Conservation (phyloP, 2,797 vertebrate species). For the Aselliscus stoliczkanus region DNA sequence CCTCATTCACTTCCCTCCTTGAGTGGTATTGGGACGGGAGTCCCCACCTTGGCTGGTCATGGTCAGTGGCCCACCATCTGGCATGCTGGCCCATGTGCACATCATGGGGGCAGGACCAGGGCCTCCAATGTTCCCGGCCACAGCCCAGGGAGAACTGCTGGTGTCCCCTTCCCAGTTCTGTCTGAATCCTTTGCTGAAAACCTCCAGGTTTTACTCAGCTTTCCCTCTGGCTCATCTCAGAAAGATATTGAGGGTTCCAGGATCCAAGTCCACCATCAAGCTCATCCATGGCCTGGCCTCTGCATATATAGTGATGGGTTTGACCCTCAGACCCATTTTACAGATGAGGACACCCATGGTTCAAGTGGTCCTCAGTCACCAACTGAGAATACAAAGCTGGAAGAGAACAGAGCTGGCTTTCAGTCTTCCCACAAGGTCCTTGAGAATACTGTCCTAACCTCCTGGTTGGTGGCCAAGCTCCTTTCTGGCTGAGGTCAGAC, state of each 20-base stretch:
- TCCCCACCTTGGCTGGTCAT: not conserved
- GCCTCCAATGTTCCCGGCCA: not conserved
- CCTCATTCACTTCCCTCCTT: not conserved
- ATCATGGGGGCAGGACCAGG: not conserved
- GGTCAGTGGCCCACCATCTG: not conserved
- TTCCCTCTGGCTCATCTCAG: not conserved
- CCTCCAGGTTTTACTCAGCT: not conserved
- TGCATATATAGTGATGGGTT: fast-evolving
- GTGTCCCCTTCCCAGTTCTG: not conserved
- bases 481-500: not conserved
- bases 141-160: not conserved
- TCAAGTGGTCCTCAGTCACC: not conserved
- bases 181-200: not conserved
- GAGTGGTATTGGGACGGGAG: not conserved
- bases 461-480: not conserved
- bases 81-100: not conserved
- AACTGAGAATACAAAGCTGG: not conserved
- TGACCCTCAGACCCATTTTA: not conserved
- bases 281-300: not conserved
- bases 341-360: not conserved
- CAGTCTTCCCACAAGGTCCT: not conserved
- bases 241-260: not conserved
- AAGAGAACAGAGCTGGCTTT: not conserved
- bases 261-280: not conserved
- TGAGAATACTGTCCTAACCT: not conserved